Percentiles rank a stretch among this genome's conserved stretches.
Evolutionary conservation across 2,113 vertebrate genomes (phyloP).

Genomic region (Elephas maximus): DNA sequence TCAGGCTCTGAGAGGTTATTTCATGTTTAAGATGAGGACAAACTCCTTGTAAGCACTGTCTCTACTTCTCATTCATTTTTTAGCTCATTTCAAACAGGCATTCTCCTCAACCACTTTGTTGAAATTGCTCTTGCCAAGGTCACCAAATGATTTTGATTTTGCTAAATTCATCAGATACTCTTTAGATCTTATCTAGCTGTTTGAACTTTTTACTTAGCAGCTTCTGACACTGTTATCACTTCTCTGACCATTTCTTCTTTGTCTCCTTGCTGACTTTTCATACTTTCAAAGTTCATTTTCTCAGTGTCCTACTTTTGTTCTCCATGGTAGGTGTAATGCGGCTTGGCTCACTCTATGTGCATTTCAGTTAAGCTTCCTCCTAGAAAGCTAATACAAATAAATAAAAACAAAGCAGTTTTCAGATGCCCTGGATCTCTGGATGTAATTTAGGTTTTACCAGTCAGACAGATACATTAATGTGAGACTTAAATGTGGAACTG

Average conservation of each 20-base stretch:
- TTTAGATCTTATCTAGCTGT: neutral
- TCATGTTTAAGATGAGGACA: neutral
- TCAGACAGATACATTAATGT: neutral
- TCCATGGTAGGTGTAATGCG: neutral
- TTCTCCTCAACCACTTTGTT: neutral
- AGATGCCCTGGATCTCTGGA: neutral
- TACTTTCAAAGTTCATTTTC: neutral
- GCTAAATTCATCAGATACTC: neutral
- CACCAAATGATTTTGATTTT: neutral
- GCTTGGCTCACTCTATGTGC: neutral
- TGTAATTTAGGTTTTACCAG: constrained; percentile 15
- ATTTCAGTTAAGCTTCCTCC: neutral
- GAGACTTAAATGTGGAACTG: neutral
- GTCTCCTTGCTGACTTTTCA: neutral
- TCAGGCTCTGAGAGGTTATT: neutral
- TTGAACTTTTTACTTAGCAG: neutral
- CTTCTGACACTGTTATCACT: neutral
- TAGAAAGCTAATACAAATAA: neutral
- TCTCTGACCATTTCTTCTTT: neutral
- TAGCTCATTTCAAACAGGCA: neutral
- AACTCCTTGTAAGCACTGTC: constrained; percentile 18
- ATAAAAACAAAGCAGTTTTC: neutral
- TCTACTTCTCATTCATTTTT: neutral
- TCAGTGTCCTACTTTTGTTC: neutral
- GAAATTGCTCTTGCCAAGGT: neutral